These are phyloP conservation scores for Tetrax tetrax DNA, from an alignment of 2,113 vertebrate species.

Conservation along the genomic window DNA sequence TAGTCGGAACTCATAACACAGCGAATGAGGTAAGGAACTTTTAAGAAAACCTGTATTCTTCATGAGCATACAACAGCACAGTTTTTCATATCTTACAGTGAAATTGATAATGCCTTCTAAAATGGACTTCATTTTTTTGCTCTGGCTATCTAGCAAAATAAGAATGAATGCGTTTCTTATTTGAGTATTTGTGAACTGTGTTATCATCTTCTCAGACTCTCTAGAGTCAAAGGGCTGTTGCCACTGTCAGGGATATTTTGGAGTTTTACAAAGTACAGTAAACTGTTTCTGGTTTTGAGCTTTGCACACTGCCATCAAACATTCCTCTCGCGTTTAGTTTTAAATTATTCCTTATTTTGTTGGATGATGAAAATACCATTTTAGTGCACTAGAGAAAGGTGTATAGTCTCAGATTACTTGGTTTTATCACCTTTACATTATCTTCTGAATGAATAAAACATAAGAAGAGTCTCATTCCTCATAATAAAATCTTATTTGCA, in stretches of 20 bases:
- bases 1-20: slow-evolving; percentile 97
- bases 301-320: not conserved
- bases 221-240: not conserved
- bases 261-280: not conserved
- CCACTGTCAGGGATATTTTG: not conserved
- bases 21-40: slow-evolving; percentile 89
- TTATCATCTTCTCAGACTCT: not conserved
- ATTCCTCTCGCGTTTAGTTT: not conserved
- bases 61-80: not conserved
- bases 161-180: not conserved
- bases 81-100: not conserved
- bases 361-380: not conserved
- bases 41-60: not conserved
- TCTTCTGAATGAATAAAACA: not conserved
- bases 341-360: not conserved
- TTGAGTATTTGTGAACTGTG: not conserved
- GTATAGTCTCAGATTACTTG: not conserved
- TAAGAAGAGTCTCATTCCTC: not conserved
- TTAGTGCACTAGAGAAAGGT: not conserved
- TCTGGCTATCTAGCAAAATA: not conserved
- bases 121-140: not conserved
- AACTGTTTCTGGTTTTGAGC: not conserved
- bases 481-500: not conserved
- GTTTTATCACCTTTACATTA: not conserved
- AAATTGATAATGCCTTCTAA: not conserved